Percentiles rank a stretch among this genome's conserved stretches.
Conservation (phyloP, 2,113 vertebrate genomes). For the Phyllopteryx taeniolatus region DNA sequence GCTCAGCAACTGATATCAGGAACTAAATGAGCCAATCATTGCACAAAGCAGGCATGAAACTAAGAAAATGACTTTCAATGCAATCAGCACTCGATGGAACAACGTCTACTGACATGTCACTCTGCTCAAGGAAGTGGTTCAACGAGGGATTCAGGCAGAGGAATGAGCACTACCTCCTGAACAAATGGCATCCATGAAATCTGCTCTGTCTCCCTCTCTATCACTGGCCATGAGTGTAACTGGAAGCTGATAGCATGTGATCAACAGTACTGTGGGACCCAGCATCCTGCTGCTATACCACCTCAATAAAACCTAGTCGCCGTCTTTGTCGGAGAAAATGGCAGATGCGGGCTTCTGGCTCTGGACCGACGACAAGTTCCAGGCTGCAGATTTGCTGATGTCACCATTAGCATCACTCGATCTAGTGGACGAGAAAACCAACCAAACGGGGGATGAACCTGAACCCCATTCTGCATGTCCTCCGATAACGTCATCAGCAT, state of each 20-base stretch:
- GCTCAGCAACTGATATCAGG: slow-evolving; percentile 15
- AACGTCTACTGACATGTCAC: slow-evolving; percentile 38
- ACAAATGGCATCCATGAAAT: slow-evolving; percentile 57
- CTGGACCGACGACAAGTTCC: slow-evolving; percentile 24
- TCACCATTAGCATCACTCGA: slow-evolving; percentile 51
- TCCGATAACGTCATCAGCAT: slow-evolving; percentile 38
- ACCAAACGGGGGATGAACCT: slow-evolving; percentile 47
- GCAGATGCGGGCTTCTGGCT: slow-evolving; percentile 44
- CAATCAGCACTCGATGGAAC: slow-evolving; percentile 11
- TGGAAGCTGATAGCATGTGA: slow-evolving; percentile 62
- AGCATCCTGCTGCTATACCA: slow-evolving; percentile 38
- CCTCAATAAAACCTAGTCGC: slow-evolving; percentile 38
- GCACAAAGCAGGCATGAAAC: slow-evolving; percentile 13
- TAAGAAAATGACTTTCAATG: slow-evolving; percentile 4
- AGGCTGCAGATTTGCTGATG: slow-evolving; percentile 26
- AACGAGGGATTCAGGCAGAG: slow-evolving; percentile 14
- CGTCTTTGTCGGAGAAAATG: slow-evolving; percentile 52
- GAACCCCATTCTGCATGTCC: slow-evolving; percentile 26
- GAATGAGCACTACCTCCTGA: slow-evolving; percentile 39
- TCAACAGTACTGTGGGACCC: slow-evolving; percentile 26
- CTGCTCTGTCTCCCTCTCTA: slow-evolving; percentile 21
- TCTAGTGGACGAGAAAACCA: slow-evolving; percentile 42
- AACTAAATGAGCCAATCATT: slow-evolving; percentile 8
- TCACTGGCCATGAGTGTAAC: slow-evolving; percentile 51
- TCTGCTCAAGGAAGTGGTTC: slow-evolving; percentile 25